phyloP scores from a whole-genome alignment of 2,888 invertebrate species.

The Cotesia congregata region DNA sequence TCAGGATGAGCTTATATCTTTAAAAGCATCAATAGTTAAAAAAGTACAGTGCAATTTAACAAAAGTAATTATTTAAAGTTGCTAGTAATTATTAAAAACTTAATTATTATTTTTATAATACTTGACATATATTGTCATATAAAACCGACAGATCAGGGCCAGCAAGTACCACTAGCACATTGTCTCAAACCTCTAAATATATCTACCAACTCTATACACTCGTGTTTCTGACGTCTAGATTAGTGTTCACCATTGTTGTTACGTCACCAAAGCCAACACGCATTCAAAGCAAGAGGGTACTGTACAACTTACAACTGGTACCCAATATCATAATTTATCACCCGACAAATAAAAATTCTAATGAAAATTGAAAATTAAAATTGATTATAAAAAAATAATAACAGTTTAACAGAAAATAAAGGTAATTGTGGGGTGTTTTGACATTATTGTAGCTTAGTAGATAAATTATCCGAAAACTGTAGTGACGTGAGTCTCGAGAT shows the following conservation, averaged over 20 bases:
- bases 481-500: background rate
- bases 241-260: slow-evolving; percentile 71
- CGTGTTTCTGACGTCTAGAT: slow-evolving; percentile 70
- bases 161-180: background rate
- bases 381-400: background rate
- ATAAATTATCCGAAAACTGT: background rate
- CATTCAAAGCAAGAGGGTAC: slow-evolving; percentile 59
- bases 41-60: no score
- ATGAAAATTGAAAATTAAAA: background rate
- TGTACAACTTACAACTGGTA: slow-evolving; percentile 39
- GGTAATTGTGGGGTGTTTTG: background rate
- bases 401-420: background rate
- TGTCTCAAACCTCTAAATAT: background rate
- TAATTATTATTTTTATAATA: background rate
- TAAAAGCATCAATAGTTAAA: no score
- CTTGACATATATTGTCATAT: slow-evolving; percentile 69
- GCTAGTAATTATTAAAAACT: no score
- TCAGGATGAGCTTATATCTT: no score
- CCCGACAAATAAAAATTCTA: slow-evolving; percentile 2
- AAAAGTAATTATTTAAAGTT: no score
- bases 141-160: slow-evolving; percentile 68
- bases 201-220: slow-evolving; percentile 44
- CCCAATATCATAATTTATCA: background rate
- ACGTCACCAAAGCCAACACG: slow-evolving; percentile 69
- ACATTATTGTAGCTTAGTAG: slow-evolving; percentile 5